Percentiles rank a stretch among this genome's conserved stretches.
phyloP scores from a whole-genome alignment of 2,113 vertebrate genomes.

The Cacatua alba region DNA sequence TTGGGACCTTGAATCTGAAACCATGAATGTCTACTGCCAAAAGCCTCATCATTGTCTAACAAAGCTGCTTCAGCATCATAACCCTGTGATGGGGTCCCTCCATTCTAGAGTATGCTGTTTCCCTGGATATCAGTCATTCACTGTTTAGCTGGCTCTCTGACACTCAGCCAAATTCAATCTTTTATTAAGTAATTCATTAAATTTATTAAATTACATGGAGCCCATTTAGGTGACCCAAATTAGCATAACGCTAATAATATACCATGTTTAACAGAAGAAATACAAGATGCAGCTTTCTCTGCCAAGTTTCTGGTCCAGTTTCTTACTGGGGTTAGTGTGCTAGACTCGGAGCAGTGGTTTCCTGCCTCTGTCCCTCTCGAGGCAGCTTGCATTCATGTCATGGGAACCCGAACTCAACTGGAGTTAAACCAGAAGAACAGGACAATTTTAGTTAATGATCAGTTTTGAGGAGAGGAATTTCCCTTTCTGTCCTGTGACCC shows the following conservation, averaged over 20 bases:
- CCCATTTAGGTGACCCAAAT: constrained; percentile 8
- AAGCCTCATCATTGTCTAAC: neutral
- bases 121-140: neutral
- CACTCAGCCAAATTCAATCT: neutral
- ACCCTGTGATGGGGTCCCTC: neutral
- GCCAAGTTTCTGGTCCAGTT: neutral
- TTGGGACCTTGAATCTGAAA: constrained; percentile 50
- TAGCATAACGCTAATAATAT: neutral
- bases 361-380: neutral
- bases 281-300: neutral
- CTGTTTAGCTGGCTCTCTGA: neutral
- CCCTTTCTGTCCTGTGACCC: neutral
- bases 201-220: neutral
- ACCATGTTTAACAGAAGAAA: constrained; percentile 8
- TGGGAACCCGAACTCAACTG: neutral
- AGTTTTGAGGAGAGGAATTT: neutral
- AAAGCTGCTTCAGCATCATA: neutral
- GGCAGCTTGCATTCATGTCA: rapidly evolving
- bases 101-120: neutral
- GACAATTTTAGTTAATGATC: neutral
- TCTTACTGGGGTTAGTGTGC: rapidly evolving
- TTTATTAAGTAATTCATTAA: constrained; percentile 39
- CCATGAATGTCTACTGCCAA: neutral
- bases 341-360: neutral
- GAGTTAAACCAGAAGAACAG: neutral